A percentile compares a stretch with the other conserved stretches of the same genome.
These are phyloP conservation scores for Cyprinus carpio DNA, from an alignment of 2,113 vertebrate species.

Conservation along the genomic window DNA sequence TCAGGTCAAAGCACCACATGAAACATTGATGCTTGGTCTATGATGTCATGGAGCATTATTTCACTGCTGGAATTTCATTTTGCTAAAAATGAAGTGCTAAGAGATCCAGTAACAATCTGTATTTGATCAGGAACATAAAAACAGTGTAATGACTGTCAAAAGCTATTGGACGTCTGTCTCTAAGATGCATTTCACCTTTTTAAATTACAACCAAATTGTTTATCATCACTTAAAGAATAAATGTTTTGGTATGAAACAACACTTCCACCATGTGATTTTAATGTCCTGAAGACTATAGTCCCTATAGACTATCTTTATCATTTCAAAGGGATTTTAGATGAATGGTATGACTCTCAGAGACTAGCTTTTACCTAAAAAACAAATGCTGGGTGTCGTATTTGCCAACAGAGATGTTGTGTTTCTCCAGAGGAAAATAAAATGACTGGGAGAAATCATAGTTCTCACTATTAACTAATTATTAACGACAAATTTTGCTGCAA, in stretches of 20 bases:
- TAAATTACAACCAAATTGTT: conserved; percentile 5
- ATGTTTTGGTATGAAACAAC: neutral
- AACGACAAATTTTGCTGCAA: no score
- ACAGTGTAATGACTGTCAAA: neutral
- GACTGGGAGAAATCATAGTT: neutral
- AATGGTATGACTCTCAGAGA: neutral
- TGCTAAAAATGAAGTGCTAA: neutral
- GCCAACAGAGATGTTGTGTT: neutral
- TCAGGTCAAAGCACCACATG: neutral
- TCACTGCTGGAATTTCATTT: neutral
- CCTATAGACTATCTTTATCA: neutral
- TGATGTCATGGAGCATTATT: neutral
- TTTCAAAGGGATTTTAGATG: conserved; percentile 13
- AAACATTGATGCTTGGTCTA: neutral
- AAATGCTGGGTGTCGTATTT: neutral
- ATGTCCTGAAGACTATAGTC: neutral
- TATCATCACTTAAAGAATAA: neutral
- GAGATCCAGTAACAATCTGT: neutral
- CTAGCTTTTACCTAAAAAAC: neutral
- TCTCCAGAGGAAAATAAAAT: neutral
- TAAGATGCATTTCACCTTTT: neutral
- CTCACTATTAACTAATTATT: no score
- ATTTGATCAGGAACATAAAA: neutral
- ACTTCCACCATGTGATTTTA: neutral
- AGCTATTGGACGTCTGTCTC: neutral